Base-by-base conservation (phyloP, 2,888 invertebrate species). In the Fissipunctia ypsillon region DNA sequence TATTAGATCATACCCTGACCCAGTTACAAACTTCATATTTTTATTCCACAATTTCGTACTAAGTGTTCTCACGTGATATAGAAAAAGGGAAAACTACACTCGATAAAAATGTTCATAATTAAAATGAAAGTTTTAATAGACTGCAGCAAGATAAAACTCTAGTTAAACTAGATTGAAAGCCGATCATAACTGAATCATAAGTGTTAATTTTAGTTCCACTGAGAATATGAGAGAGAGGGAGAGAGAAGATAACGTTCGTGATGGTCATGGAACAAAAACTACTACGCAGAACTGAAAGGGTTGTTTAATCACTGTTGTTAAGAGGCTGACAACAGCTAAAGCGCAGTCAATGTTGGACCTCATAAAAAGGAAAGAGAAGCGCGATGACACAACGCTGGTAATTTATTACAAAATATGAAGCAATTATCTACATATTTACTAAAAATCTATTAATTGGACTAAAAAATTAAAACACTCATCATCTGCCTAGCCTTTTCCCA, bases 301-400 rank as follows among this genome's bases (percentile, higher is more conserved):
- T 89, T 91, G 91, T 91, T 91, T 92, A 94, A 94, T 93, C 92
- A 90, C 91, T 90, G 88, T 88, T 88, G 91, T 92, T 93, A n/a
- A n/a, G n/a, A n/a, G n/a, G n/a, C n/a, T n/a, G n/a, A n/a, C n/a
- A n/a, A n/a, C n/a, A n/a, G n/a, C n/a, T n/a, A n/a, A n/a, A n/a
- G n/a, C n/a, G n/a, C n/a, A n/a, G n/a, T n/a, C n/a, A n/a, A n/a
- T n/a, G n/a, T n/a, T n/a, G n/a, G n/a, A n/a, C n/a, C n/a, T n/a
- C n/a, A n/a, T n/a, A n/a, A n/a, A n/a, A n/a, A n/a, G n/a, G n/a
- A n/a, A n/a, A n/a, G n/a, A n/a, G n/a, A n/a, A n/a, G n/a, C n/a
- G n/a, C n/a, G n/a, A n/a, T n/a, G n/a, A n/a, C n/a, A n/a, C n/a
- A n/a, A n/a, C n/a, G n/a, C n/a, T n/a, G n/a, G n/a, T n/a, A n/a